phyloP scores from a whole-genome alignment of 1,140 invertebrate genomes.

The Aricia agestis region DNA sequence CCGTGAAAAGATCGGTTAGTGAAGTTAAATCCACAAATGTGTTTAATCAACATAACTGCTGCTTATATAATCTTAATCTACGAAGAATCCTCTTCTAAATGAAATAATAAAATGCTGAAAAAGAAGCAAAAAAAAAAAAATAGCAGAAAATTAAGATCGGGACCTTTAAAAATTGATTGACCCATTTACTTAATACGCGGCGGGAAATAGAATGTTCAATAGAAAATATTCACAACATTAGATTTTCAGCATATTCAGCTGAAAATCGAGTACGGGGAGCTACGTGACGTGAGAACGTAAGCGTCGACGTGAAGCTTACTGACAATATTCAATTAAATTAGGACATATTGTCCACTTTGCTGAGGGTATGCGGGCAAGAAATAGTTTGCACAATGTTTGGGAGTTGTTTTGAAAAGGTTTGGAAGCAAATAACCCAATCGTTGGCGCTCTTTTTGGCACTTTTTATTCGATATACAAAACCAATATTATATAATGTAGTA shows the following conservation, averaged over 20 bases:
- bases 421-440: background rate
- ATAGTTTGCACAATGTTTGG: background rate
- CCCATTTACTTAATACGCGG: background rate
- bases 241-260: background rate
- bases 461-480: too few relatives aligned
- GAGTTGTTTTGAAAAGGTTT: background rate
- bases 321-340: background rate
- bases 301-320: background rate
- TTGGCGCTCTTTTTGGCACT: too few relatives aligned
- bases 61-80: too few relatives aligned
- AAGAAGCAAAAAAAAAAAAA: too few relatives aligned
- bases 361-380: background rate
- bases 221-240: constrained; percentile 1
- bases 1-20: too few relatives aligned
- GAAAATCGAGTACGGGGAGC: background rate
- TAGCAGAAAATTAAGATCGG: too few relatives aligned
- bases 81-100: too few relatives aligned
- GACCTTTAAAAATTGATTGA: too few relatives aligned
- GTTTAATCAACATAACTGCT: too few relatives aligned
- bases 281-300: background rate
- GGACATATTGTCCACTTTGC: background rate
- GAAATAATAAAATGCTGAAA: too few relatives aligned
- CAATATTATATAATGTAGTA: too few relatives aligned
- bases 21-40: too few relatives aligned
- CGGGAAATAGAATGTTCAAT: background rate